A percentile compares a stretch with the other conserved stretches of the same genome.
Conservation (phyloP, 2,888 invertebrate species). For the Empis stercorea region DNA sequence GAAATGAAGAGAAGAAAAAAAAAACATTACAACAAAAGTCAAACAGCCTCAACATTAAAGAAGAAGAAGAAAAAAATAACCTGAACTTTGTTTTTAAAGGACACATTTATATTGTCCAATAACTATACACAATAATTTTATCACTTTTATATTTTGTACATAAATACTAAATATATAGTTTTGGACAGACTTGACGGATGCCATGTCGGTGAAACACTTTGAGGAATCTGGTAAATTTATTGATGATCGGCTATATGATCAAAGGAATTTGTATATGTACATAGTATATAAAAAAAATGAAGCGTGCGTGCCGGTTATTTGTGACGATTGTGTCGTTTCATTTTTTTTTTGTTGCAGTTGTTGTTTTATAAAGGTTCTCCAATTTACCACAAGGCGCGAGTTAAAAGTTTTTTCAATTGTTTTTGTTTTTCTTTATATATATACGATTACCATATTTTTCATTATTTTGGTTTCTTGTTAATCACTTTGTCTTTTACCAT, state of each 20-base stretch:
- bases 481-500: too few species aligned
- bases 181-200: slow-evolving; percentile 17
- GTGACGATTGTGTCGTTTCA: too few species aligned
- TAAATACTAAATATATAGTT: not conserved
- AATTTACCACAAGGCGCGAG: too few species aligned
- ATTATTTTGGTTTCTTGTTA: too few species aligned
- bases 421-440: slow-evolving; percentile 6
- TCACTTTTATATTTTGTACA: slow-evolving; percentile 10
- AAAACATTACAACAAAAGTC: slow-evolving; percentile 1
- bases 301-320: slow-evolving; percentile 17
- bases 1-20: not conserved
- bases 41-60: slow-evolving; percentile 7
- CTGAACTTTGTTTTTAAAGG: too few species aligned
- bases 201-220: slow-evolving; percentile 24
- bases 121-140: slow-evolving; percentile 18
- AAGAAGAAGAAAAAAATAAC: too few species aligned
- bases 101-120: slow-evolving; percentile 14
- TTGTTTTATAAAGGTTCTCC: too few species aligned
- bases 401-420: too few species aligned
- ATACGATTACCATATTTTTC: not conserved
- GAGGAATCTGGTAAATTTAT: slow-evolving; percentile 23
- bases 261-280: slow-evolving; percentile 21
- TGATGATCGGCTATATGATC: slow-evolving; percentile 19
- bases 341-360: too few species aligned
- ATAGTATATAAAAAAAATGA: too few species aligned